These are phyloP conservation scores for Myotis myotis DNA, from an alignment of 2,797 vertebrate genomes.

Conservation along the genomic window DNA sequence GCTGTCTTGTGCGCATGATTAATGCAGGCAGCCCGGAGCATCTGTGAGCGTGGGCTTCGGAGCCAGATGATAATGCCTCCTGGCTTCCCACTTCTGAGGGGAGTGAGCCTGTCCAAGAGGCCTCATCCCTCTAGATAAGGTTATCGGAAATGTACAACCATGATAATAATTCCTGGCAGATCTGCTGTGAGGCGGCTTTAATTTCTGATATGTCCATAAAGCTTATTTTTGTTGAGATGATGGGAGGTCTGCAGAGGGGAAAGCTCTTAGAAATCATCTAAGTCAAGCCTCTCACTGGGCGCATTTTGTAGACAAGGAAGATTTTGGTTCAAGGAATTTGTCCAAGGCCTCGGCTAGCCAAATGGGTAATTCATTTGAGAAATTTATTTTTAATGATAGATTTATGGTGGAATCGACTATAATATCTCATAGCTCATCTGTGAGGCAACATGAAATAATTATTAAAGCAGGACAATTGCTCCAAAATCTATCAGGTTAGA, in stretches of 20 bases:
- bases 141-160: neutral
- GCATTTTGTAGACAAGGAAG: neutral
- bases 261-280: neutral
- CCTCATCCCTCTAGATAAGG: neutral
- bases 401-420: neutral
- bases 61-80: neutral
- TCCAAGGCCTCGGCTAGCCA: neutral
- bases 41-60: neutral
- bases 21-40: too few species aligned
- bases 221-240: neutral
- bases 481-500: neutral
- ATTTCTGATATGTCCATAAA: neutral
- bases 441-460: neutral
- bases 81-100: neutral
- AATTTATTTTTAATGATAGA: neutral
- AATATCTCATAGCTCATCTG: neutral
- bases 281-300: neutral
- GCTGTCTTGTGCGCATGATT: neutral
- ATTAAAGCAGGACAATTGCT: neutral
- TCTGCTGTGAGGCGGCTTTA: neutral
- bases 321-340: neutral
- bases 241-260: neutral
- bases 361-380: neutral
- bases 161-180: neutral
- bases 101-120: neutral